A percentile compares a stretch with the other conserved stretches of the same genome.
phyloP scores from a whole-genome alignment of 2,797 vertebrate genomes.

The Parauchenoglanis punctatus region DNA sequence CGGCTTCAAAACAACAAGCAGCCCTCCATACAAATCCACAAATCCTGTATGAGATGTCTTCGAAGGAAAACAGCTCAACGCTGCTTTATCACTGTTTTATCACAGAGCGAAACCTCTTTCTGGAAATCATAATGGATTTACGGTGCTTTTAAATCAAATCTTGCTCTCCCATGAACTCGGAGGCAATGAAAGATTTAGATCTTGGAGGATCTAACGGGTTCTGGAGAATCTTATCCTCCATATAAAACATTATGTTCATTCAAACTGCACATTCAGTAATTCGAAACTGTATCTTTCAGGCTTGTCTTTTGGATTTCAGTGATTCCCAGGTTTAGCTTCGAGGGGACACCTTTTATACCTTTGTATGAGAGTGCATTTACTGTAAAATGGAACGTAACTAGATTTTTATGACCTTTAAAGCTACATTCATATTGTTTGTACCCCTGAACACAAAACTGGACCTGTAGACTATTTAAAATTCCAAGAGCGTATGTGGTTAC shows the following conservation, averaged over 20 bases:
- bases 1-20: constrained; percentile 51
- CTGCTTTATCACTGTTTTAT: constrained; percentile 12
- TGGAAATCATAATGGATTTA: not conserved
- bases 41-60: constrained; percentile 2
- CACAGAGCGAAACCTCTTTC: not conserved
- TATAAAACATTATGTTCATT: not conserved
- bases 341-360: not conserved
- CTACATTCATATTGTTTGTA: not conserved
- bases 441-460: not conserved
- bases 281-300: not conserved
- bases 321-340: not conserved
- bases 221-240: not conserved
- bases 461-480: constrained; percentile 6
- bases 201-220: not conserved
- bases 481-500: constrained; percentile 11
- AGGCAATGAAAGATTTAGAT: constrained; percentile 7
- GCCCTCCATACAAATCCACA: constrained; percentile 45
- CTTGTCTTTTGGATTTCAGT: not conserved
- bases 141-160: not conserved
- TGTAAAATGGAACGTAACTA: not conserved
- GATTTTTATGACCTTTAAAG: not conserved
- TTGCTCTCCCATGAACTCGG: not conserved
- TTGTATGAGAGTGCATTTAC: not conserved
- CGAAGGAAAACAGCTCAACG: not conserved
- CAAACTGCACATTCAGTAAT: not conserved